These are phyloP conservation scores for Gavialis gangeticus DNA, from an alignment of 2,113 vertebrate genomes.

Conservation along the genomic window DNA sequence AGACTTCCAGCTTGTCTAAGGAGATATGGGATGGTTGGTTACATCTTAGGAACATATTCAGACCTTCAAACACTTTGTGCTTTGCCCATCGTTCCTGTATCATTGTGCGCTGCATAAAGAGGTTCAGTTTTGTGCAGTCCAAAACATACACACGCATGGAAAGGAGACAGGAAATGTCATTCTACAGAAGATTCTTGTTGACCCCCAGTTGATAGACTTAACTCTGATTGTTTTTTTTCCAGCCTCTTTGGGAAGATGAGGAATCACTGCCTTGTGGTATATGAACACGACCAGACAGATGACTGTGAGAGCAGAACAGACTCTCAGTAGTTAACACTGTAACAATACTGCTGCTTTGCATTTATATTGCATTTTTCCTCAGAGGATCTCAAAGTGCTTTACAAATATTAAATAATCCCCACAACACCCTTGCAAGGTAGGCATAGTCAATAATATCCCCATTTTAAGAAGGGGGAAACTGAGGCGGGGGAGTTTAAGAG, in stretches of 20 bases:
- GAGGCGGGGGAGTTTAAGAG: constrained; percentile 29
- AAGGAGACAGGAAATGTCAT: background rate
- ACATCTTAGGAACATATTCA: background rate
- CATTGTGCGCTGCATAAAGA: background rate
- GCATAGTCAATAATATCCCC: constrained; percentile 52
- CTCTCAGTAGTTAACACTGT: constrained; percentile 52
- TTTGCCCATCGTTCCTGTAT: background rate
- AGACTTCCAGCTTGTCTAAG: background rate
- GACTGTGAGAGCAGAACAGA: background rate
- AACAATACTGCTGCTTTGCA: constrained; percentile 47
- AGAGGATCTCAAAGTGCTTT: constrained; percentile 49
- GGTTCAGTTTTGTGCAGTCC: background rate
- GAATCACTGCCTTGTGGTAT: background rate
- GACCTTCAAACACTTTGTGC: background rate
- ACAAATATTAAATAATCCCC: constrained; percentile 66
- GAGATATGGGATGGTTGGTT: background rate
- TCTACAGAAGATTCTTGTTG: background rate
- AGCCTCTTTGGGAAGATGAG: background rate
- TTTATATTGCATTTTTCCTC: constrained; percentile 68
- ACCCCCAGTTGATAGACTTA: background rate
- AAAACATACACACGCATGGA: background rate
- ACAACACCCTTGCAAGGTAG: constrained; percentile 32
- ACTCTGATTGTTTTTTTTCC: background rate
- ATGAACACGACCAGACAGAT: background rate
- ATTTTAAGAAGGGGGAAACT: constrained; percentile 46